Conservation (phyloP, 2,797 vertebrate species). For the Phrynocephalus vlangalii region DNA sequence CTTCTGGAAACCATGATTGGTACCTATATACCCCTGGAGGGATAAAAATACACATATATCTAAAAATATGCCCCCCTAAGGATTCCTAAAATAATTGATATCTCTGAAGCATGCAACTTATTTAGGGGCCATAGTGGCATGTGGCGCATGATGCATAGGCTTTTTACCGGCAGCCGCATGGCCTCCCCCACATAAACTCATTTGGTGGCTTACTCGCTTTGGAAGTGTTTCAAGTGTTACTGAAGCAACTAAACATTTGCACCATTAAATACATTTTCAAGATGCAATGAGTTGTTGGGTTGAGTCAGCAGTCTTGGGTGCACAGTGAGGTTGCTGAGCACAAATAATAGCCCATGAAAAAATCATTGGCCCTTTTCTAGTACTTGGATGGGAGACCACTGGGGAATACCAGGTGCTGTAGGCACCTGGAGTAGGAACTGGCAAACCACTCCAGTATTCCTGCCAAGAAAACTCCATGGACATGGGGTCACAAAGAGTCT, state of each 20-base stretch:
- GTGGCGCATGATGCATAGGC: neutral
- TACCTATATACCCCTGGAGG: conserved; percentile 17
- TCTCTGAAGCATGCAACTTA: conserved; percentile 9
- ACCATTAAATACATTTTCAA: neutral
- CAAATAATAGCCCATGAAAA: neutral
- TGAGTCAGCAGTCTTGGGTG: neutral
- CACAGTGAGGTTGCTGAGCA: neutral
- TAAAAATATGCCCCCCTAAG: neutral
- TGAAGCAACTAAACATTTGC: neutral
- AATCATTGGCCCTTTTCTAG: neutral
- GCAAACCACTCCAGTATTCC: too few species aligned
- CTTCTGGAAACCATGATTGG: conserved; percentile 17
- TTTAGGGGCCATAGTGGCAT: neutral
- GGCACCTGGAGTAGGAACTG: too few species aligned
- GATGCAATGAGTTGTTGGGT: conserved; percentile 24
- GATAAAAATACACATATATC: conserved; percentile 8
- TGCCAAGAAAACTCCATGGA: too few species aligned
- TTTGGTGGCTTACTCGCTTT: neutral
- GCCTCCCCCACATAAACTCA: neutral
- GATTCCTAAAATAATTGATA: neutral
- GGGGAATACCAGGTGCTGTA: too few species aligned
- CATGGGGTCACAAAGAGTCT: too few species aligned
- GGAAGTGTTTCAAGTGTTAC: conserved; percentile 3
- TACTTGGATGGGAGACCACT: too few species aligned
- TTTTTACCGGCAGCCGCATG: neutral